Percentiles rank a stretch among this genome's conserved stretches.
These are phyloP conservation scores for Leucosticte australis DNA, from an alignment of 2,113 vertebrate genomes.

Conservation along the genomic window DNA sequence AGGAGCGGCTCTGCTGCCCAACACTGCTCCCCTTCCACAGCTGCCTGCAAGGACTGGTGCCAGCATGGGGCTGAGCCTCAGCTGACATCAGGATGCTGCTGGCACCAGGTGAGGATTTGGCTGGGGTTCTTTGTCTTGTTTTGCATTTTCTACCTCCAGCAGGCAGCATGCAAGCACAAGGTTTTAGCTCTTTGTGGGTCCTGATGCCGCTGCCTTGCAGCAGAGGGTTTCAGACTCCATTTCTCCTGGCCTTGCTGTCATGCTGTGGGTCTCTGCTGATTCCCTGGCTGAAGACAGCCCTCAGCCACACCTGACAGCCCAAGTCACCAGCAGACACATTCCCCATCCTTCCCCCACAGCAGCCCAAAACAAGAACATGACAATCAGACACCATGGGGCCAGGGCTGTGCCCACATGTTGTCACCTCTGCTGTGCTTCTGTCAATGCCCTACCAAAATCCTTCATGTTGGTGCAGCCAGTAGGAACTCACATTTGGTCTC, in stretches of 20 bases:
- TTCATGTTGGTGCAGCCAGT: fast-evolving
- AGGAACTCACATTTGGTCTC: neutral
- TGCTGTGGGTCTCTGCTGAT: neutral
- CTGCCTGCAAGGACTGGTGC: neutral
- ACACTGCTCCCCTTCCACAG: neutral
- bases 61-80: neutral
- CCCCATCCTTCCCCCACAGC: neutral
- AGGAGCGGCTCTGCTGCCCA: neutral
- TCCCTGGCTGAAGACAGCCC: fast-evolving
- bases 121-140: neutral
- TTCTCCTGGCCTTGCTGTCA: neutral
- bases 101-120: neutral
- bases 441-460: neutral
- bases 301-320: neutral
- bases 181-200: neutral
- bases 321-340: neutral
- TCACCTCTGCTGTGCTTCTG: neutral
- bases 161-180: neutral
- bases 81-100: neutral
- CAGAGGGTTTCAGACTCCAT: neutral
- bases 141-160: neutral
- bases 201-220: fast-evolving
- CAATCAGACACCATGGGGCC: neutral
- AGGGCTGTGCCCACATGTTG: neutral
- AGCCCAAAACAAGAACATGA: neutral